Evolutionary conservation across 2,888 invertebrate genomes (phyloP), one percentile per base, ranked within the genome.

Genomic region (Macrosiphum euphorbiae): DNA sequence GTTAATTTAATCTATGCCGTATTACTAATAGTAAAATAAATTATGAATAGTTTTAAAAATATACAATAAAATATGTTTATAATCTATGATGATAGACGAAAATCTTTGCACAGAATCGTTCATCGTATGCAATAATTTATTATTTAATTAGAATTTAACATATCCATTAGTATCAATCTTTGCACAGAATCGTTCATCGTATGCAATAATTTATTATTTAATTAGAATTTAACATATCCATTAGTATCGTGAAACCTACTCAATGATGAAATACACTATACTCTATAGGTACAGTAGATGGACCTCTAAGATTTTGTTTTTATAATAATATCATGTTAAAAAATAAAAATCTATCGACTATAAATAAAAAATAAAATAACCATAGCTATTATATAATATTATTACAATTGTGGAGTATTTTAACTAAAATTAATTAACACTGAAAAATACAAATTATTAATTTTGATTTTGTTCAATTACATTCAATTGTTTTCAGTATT

Each of bases 1-100:
- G 20, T 35, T n/a, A 26, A n/a, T 35, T n/a, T 0, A 7, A 35
- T 0, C 4, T 1, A 35, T 16, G n/a, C n/a, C 0, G 0, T 35
- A 35, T 78, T n/a, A 78, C n/a, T 78, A 35, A 35, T 35, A 35
- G 16, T 20, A 67, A 67, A 35, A 78, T 3, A 78, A 35, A 35
- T 78, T 7, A 13, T 13, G 20, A n/a, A 78, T 16, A 35, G n/a
- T 5, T 11, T n/a, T 67, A 78, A 13, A 61, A n/a, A 11, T 61
- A 1, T 61, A 61, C 13, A 61, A 61, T 61, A 67, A n/a, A 67
- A 67, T 67, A 7, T 78, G 20, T 16, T 35, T 78, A n/a, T 78
- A 16, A 35, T 78, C 16, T n/a, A 78, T 78, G 20, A 4, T 10
- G 35, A n/a, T 35, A 35, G 5, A 20, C 16, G 4, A n/a, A n/a